These are phyloP conservation scores for Vimba vimba DNA, from an alignment of 2,113 vertebrate genomes.

Conservation along the genomic window DNA sequence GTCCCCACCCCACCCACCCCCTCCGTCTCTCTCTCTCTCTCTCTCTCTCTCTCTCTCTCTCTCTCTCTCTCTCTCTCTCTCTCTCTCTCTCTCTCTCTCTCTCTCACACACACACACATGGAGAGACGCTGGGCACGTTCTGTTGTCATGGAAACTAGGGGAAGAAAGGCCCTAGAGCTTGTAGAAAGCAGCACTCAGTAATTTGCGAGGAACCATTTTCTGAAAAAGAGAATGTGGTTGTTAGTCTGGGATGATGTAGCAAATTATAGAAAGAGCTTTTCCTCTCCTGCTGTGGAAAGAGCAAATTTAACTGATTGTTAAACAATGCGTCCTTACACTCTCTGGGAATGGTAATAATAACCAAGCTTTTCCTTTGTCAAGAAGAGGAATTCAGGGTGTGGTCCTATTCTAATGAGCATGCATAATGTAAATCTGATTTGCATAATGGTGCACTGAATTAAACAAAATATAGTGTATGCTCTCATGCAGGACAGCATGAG, in stretches of 20 bases:
- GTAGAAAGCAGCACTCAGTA: constrained; percentile 74
- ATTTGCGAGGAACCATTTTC: constrained; percentile 76
- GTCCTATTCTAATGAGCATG: constrained; percentile 19
- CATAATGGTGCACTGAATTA: background rate
- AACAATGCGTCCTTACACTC: background rate
- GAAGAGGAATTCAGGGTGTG: constrained; percentile 36
- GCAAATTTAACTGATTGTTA: background rate
- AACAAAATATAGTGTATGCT: background rate
- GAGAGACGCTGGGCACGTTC: constrained; percentile 69
- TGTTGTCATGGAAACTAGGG: constrained; percentile 82
- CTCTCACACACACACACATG: constrained; percentile 4
- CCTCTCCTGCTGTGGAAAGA: constrained; percentile 3
- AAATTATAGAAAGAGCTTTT: constrained; percentile 34
- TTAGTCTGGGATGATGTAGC: constrained; percentile 60
- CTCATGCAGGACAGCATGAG: background rate
- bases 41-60: constrained; percentile 5
- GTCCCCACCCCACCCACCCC: background rate
- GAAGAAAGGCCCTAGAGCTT: constrained; percentile 73
- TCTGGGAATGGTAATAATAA: background rate
- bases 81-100: constrained; percentile 3
- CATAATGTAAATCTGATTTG: constrained; percentile 17
- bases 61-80: constrained; percentile 12
- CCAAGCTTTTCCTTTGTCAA: background rate
- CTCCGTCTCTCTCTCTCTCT: background rate
- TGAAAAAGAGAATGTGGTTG: constrained; percentile 63